Percentiles rank a stretch among this genome's conserved stretches.
These are phyloP conservation scores for Hofmannophila pseudospretella DNA, from an alignment of 2,888 invertebrate species.

Conservation along the genomic window DNA sequence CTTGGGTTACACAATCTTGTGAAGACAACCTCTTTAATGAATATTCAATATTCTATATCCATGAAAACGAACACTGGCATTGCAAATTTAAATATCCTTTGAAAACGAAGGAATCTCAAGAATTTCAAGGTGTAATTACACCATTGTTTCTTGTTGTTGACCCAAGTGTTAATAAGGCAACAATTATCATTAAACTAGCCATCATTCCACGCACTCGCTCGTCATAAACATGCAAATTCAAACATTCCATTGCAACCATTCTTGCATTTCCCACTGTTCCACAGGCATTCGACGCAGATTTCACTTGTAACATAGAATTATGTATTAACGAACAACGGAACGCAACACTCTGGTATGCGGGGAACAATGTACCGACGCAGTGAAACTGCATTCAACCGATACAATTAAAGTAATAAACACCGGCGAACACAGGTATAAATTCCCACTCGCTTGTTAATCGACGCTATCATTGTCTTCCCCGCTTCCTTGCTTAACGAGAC, in stretches of 20 bases:
- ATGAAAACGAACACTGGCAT: constrained; percentile 7
- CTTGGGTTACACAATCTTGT: constrained; percentile 70
- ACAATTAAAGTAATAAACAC: constrained; percentile 69
- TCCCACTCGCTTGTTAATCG: constrained; percentile 65
- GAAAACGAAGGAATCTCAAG: constrained; percentile 9
- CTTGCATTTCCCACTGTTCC: constrained; percentile 46
- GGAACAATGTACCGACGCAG: constrained; percentile 57
- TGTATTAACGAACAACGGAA: constrained; percentile 54
- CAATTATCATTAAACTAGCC: constrained; percentile 27
- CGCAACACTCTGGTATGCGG: constrained; percentile 52
- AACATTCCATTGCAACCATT: constrained; percentile 32
- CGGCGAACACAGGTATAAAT: constrained; percentile 51
- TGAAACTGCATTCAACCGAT: constrained; percentile 66
- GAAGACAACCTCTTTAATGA: constrained; percentile 49
- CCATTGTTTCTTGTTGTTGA: constrained; percentile 15
- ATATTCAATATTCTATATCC: constrained; percentile 11
- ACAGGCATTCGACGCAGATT: constrained; percentile 51
- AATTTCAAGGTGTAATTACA: constrained; percentile 13
- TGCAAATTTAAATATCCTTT: constrained; percentile 8
- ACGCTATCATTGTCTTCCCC: constrained; percentile 64
- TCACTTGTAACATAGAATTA: constrained; percentile 63
- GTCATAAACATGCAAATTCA: constrained; percentile 30
- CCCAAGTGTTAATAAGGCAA: constrained; percentile 11
- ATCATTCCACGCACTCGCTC: constrained; percentile 29
- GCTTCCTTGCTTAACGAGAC: constrained; percentile 59